Base-by-base conservation (phyloP, 2,888 invertebrate species). In the Harpalus rubripes region DNA sequence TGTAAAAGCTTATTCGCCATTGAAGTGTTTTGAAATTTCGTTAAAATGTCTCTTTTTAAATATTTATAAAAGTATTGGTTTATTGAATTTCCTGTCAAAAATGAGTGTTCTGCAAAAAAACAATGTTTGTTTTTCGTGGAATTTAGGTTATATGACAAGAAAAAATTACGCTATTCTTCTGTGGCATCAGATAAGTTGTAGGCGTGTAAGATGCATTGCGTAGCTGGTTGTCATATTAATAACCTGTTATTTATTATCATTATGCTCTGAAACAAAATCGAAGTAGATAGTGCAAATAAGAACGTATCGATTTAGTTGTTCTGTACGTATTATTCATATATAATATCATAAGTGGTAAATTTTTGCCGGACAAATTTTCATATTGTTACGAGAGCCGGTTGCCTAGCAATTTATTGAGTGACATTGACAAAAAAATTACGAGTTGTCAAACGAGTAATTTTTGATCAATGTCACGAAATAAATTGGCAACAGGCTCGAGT, bases 161-260 rank as follows among this genome's bases (percentile, higher is more conserved):
- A 68, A 68, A 68, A 32, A 68, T 15, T 12, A 32, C 4, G 15
- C 7, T 68, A 32, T 68, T 39, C 39, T 68, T 68, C 68, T 15
- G n/a, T 1, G 2, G 15, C 26, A 68, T 39, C n/a, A 68, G 68
- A 68, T 52, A 8, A 52, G 44, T 6, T 52, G 10, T 52, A 12
- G 44, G 44, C 44, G 44, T 52, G 44, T 52, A 52, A 10, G 32
- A 39, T 15, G 15, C 15, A 32, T 39, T 15, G 39, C 39, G 68
- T 39, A 32, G 68, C 39, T 12, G 68, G 32, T 39, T 68, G n/a
- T 68, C 39, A 15, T 68, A 68, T 68, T 68, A 68, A 39, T 39
- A 68, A 68, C 32, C n/a, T 68, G 15, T 68, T 39, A 68, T 68
- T 68, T 68, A 68, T 68, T 39, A 68, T 15, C 26, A n/a, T 39